Base-by-base conservation (phyloP, 37 sponge, comb jelly and placozoan species). In the Cliona cf. orientalis region DNA sequence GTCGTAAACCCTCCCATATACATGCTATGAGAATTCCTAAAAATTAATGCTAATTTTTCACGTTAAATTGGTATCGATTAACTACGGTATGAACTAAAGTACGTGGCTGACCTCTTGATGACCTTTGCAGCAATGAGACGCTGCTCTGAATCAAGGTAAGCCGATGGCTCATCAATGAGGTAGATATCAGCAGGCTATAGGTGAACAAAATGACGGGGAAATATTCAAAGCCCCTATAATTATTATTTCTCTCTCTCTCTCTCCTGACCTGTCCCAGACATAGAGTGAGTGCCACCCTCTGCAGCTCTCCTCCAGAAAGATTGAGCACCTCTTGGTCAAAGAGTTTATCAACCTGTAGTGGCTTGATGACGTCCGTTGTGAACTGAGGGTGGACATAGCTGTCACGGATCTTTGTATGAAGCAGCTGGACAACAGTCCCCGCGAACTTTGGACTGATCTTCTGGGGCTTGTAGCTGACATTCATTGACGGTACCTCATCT, bases 381-480 rank as follows among this genome's bases (percentile, higher is more conserved):
- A 99, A 99, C 85, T 99, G 99, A 22, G 99, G 99, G 72, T 99
- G 97, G 46, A 96, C 65, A 86, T 99, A 99, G 0, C 95, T 78
- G 74, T 99, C 97, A 26, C 97, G 71, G 40, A 99, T 99, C 89
- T 99, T 99, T 66, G 46, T 87, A 69, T 99, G 99, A 22, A 99
- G 82, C 55, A 99, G 88, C 74, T 94, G 93, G 22, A 85, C 83
- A 28, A 99, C 99, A 1, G 93, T 94, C 28, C 97, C 99, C 58
- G 89, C 79, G 81, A 90, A 99, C 74, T 92, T 96, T 36, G 99
- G 99, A 67, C 95, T 96, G 91, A 99, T 99, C 82, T 96, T 96
- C 86, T 99, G 99, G 2, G 99, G 99, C 76, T 99, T 99, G 91
- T 96, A 99, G 84, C 95, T 94, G 31, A 99, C 90, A 58, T 92